These are phyloP conservation scores for Acanthopagrus latus DNA, from an alignment of 2,797 vertebrate genomes.

Conservation along the genomic window DNA sequence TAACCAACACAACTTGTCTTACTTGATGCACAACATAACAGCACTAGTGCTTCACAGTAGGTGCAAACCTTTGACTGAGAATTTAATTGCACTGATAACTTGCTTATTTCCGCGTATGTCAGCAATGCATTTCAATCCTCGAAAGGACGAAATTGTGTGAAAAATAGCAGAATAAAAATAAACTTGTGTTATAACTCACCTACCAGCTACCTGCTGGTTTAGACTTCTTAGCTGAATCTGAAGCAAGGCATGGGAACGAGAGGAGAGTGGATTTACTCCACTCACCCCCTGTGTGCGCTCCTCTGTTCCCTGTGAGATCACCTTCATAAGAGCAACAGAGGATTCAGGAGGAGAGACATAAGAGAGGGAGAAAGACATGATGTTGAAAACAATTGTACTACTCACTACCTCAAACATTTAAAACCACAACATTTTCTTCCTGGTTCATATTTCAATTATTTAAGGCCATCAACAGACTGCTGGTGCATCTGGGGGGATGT, in stretches of 20 bases:
- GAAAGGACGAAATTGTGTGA: background rate
- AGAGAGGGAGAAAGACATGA: background rate
- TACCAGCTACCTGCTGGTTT: conserved; percentile 86
- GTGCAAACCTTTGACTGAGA: too few relatives aligned
- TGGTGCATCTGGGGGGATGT: background rate
- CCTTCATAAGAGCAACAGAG: conserved; percentile 72
- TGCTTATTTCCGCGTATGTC: too few relatives aligned
- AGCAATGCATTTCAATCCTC: too few relatives aligned
- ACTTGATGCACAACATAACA: background rate
- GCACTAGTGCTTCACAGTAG: background rate
- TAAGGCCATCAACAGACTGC: background rate
- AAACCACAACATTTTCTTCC: background rate
- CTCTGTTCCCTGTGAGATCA: conserved; percentile 89
- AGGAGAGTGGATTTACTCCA: conserved; percentile 91
- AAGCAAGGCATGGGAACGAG: conserved; percentile 94
- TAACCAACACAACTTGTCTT: background rate
- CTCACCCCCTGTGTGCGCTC: conserved; percentile 91
- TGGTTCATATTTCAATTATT: background rate
- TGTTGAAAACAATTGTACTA: background rate
- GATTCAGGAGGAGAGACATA: conserved; percentile 1
- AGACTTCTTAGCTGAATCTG: conserved; percentile 91
- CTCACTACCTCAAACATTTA: background rate
- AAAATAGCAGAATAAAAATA: background rate
- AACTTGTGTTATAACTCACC: conserved; percentile 75
- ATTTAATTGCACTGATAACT: too few relatives aligned